These are phyloP conservation scores for Pimpla rufipes DNA, from an alignment of 2,888 invertebrate species.

Conservation along the genomic window DNA sequence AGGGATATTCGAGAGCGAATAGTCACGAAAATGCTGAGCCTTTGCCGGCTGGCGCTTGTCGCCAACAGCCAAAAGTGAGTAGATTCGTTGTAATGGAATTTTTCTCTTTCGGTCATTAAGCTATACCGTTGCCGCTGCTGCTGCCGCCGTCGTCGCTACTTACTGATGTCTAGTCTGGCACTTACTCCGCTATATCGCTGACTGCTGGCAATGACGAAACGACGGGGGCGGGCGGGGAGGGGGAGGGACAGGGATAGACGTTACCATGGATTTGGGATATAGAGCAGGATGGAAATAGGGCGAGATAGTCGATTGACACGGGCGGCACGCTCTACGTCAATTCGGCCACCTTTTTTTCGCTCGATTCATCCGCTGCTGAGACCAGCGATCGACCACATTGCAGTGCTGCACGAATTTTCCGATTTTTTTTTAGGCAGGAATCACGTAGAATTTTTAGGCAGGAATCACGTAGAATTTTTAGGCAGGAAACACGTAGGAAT, in stretches of 20 bases:
- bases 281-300: constrained; percentile 3
- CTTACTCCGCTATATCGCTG: neutral
- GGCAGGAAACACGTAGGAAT: too few relatives aligned
- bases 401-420: too few relatives aligned
- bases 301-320: constrained; percentile 34
- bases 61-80: constrained; percentile 83
- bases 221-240: too few relatives aligned
- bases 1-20: constrained; percentile 36
- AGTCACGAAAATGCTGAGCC: constrained; percentile 79
- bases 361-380: too few relatives aligned
- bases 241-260: constrained; percentile 8
- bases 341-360: neutral
- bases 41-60: constrained; percentile 81
- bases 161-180: neutral
- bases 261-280: constrained; percentile 3
- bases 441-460: too few relatives aligned
- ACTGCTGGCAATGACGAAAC: constrained; percentile 7
- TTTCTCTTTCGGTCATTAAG: neutral
- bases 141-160: neutral
- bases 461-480: too few relatives aligned
- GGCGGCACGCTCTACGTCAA: neutral
- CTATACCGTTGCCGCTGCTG: constrained; percentile 8
- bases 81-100: constrained; percentile 57
- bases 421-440: too few relatives aligned
- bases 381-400: too few relatives aligned